phyloP scores from a whole-genome alignment of 2,797 vertebrate genomes.

The Sebastes nivosus region DNA sequence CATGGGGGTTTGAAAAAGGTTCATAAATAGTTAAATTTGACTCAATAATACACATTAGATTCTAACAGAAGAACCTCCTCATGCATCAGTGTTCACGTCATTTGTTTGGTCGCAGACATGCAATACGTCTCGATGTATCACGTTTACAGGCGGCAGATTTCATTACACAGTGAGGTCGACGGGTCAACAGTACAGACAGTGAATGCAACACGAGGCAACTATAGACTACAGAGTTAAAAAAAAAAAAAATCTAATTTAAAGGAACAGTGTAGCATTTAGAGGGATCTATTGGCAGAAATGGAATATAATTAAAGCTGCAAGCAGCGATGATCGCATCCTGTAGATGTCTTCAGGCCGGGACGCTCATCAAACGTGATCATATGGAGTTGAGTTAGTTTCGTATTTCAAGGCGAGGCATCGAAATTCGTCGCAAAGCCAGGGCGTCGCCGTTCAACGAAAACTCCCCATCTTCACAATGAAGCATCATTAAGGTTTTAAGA shows the following conservation, averaged over 20 bases:
- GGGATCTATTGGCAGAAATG: too few species aligned
- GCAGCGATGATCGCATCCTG: too few species aligned
- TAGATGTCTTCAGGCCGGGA: too few species aligned
- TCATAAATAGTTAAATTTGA: conserved; percentile 1
- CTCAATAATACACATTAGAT: background rate
- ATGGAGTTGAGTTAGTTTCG: too few species aligned
- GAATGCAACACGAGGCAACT: background rate
- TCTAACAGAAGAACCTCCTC: background rate
- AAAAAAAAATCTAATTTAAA: too few species aligned
- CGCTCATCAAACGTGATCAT: too few species aligned
- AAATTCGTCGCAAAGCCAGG: too few species aligned
- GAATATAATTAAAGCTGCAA: too few species aligned
- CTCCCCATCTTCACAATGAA: too few species aligned
- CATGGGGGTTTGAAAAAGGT: background rate
- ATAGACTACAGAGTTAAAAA: background rate
- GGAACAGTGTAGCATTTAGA: background rate
- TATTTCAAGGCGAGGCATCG: too few species aligned
- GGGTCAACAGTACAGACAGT: background rate
- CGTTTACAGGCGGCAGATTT: background rate
- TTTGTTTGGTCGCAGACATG: background rate
- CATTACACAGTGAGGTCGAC: background rate
- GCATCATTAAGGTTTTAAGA: too few species aligned
- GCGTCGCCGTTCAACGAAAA: too few species aligned
- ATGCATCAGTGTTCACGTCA: background rate
- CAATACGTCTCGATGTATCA: background rate